Percentiles rank a stretch among this genome's conserved stretches.
phyloP scores from a whole-genome alignment of 2,797 vertebrate species.

The Oryzias dopingdopingensis region DNA sequence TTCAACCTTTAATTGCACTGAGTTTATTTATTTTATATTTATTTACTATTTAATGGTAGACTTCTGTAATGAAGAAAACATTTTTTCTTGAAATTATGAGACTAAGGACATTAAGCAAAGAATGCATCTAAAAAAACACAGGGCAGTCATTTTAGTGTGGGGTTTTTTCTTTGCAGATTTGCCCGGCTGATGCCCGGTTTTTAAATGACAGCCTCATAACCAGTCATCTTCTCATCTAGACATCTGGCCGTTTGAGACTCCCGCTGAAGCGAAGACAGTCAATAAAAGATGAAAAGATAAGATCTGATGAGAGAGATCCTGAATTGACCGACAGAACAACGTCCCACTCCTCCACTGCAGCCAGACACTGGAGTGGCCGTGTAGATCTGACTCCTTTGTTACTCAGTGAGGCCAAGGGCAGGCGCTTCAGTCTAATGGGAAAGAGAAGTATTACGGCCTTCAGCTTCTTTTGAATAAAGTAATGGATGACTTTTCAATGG shows the following conservation, averaged over 20 bases:
- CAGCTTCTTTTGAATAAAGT: constrained; percentile 39
- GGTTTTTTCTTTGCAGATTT: too few relatives aligned
- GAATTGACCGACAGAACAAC: constrained; percentile 36
- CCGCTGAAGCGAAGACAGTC: constrained; percentile 63
- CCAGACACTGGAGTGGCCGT: constrained; percentile 13
- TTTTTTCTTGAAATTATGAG: neutral
- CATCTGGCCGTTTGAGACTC: constrained; percentile 30
- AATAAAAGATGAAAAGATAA: constrained; percentile 72
- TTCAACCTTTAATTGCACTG: too few relatives aligned
- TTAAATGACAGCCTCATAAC: constrained; percentile 53
- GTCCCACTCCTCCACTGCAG: constrained; percentile 8
- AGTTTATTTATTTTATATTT: too few relatives aligned
- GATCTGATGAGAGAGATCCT: constrained; percentile 49
- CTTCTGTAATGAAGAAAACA: too few relatives aligned
- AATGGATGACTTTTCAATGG: constrained; percentile 50
- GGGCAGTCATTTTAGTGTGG: too few relatives aligned
- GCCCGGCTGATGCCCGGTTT: constrained; percentile 5
- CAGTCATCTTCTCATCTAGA: constrained; percentile 43
- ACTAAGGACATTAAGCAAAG: neutral
- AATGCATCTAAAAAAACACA: too few relatives aligned
- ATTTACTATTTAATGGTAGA: too few relatives aligned
- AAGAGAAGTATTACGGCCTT: neutral
- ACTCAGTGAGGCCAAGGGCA: constrained; percentile 32
- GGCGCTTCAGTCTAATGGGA: constrained; percentile 20
- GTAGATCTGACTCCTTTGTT: constrained; percentile 35